These are phyloP conservation scores for Orius insidiosus DNA, from an alignment of 1,140 invertebrate species.

Conservation along the genomic window DNA sequence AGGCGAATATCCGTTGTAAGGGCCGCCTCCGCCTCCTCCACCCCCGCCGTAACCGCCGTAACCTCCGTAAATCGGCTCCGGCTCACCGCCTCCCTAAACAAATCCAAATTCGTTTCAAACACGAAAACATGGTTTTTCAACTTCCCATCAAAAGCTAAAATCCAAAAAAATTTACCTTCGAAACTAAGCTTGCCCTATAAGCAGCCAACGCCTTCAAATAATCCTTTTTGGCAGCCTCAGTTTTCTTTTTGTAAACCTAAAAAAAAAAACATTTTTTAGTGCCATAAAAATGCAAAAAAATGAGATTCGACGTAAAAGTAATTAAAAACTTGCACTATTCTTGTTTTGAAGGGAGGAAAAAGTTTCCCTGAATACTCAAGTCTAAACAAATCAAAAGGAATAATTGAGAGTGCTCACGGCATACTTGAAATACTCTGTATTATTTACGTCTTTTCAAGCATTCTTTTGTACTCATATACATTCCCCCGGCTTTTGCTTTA, in stretches of 20 bases:
- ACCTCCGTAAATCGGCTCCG: slow-evolving; percentile 31
- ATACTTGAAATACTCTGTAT: slow-evolving; percentile 13
- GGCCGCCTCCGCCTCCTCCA: slow-evolving; percentile 24
- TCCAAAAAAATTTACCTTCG: slow-evolving; percentile 36
- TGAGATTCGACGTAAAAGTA: background rate
- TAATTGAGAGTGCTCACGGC: background rate
- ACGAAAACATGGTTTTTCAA: slow-evolving; percentile 4
- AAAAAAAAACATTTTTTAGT: slow-evolving; percentile 21
- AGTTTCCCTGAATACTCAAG: background rate
- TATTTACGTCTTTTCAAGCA: slow-evolving; percentile 14
- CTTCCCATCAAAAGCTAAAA: background rate
- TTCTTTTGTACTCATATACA: slow-evolving; percentile 14
- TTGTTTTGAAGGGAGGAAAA: background rate
- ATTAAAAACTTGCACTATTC: background rate
- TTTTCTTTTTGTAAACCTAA: slow-evolving; percentile 91
- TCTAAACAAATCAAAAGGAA: background rate
- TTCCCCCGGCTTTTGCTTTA: slow-evolving; percentile 9
- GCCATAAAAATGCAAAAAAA: too few species aligned
- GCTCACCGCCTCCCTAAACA: slow-evolving; percentile 28
- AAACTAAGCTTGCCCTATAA: slow-evolving; percentile 79
- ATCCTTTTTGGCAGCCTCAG: slow-evolving; percentile 90
- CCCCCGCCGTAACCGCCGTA: slow-evolving; percentile 32
- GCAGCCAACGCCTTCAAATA: slow-evolving; percentile 87
- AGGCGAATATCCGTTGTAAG: slow-evolving; percentile 41
- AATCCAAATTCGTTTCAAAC: background rate